A percentile compares a stretch with the other conserved stretches of the same genome.
phyloP scores from a whole-genome alignment of 2,888 invertebrate genomes.

The Chymomyza procnemis region DNA sequence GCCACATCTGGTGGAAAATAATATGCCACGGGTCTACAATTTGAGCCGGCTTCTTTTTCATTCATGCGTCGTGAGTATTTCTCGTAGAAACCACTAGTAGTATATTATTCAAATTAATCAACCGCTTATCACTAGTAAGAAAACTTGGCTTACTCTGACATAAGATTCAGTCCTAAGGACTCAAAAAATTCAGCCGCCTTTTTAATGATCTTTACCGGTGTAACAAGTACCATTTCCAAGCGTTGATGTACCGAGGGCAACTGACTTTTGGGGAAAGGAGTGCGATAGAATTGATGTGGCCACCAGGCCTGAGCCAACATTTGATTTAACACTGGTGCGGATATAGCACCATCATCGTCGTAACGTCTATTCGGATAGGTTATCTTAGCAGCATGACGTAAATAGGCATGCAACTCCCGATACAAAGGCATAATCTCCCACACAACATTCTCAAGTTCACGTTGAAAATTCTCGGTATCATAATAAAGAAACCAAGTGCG shows the following conservation, averaged over 20 bases:
- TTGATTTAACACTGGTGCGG: conserved; percentile 86
- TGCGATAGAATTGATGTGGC: conserved; percentile 79
- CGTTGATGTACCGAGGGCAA: conserved; percentile 85
- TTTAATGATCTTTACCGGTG: conserved; percentile 70
- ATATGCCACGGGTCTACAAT: conserved; percentile 74
- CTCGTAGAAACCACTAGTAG: conserved; percentile 66
- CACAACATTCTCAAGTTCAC: conserved; percentile 85
- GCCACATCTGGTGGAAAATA: conserved; percentile 77
- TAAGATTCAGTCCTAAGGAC: conserved; percentile 66
- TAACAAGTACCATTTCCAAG: conserved; percentile 66
- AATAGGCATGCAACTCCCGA: conserved; percentile 89
- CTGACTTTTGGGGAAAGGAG: conserved; percentile 85
- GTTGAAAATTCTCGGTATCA: conserved; percentile 85
- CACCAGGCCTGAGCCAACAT: conserved; percentile 74
- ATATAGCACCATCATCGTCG: conserved; percentile 84
- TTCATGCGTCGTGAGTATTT: conserved; percentile 72
- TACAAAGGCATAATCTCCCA: conserved; percentile 89
- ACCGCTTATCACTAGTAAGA: not conserved
- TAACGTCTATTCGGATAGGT: conserved; percentile 85
- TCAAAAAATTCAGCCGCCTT: conserved; percentile 73
- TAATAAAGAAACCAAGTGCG: conserved; percentile 80
- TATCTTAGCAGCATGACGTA: conserved; percentile 84
- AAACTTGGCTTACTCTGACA: conserved; percentile 62
- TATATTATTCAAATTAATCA: not conserved
- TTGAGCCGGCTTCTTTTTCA: conserved; percentile 68